Conservation (phyloP, 2,888 invertebrate species). For the Sympetrum striolatum region DNA sequence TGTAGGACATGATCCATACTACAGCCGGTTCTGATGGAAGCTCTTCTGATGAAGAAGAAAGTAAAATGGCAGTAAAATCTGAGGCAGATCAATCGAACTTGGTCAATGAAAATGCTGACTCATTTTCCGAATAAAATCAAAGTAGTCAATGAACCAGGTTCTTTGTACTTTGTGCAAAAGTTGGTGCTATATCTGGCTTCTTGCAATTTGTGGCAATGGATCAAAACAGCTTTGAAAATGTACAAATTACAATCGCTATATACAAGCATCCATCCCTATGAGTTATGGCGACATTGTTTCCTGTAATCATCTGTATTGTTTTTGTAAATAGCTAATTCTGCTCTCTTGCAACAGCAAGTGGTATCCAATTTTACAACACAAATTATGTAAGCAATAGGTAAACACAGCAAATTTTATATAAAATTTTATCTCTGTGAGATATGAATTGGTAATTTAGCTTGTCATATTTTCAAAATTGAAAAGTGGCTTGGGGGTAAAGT, state of each 20-base stretch:
- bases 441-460: neutral
- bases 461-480: neutral
- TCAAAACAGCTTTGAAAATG: neutral
- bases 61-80: conserved; percentile 76
- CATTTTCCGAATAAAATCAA: conserved; percentile 45
- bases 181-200: conserved; percentile 26
- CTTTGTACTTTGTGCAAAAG: neutral
- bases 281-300: neutral
- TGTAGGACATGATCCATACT: conserved; percentile 73
- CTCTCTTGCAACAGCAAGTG: neutral
- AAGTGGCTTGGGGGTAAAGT: neutral
- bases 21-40: conserved; percentile 74
- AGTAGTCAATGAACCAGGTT: neutral
- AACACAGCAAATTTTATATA: neutral
- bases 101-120: conserved; percentile 52
- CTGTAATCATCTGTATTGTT: neutral
- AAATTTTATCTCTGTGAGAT: conserved; percentile 36
- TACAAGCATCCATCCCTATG: neutral
- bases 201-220: neutral
- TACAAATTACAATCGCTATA: neutral
- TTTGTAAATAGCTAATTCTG: neutral
- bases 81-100: conserved; percentile 65
- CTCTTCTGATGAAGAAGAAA: conserved; percentile 75
- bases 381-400: neutral
- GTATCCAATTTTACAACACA: neutral